Conservation (phyloP, 2,113 vertebrate genomes). For the Cynocephalus volans region DNA sequence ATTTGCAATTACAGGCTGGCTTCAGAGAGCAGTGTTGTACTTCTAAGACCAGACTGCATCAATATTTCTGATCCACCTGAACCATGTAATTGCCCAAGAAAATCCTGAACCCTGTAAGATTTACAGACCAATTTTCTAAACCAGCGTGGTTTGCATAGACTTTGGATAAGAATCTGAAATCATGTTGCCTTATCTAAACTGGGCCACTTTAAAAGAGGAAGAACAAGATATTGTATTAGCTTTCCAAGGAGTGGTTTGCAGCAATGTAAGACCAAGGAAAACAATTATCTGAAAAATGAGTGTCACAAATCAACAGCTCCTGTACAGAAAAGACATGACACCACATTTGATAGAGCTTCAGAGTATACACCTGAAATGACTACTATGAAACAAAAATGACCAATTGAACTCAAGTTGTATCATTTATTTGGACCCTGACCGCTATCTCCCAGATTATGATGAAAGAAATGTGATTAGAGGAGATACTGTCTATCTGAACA, state of each 20-base stretch:
- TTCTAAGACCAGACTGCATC: constrained; percentile 23
- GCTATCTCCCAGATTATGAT: constrained; percentile 35
- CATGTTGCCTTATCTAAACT: constrained; percentile 76
- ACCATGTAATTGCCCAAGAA: constrained; percentile 61
- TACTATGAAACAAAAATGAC: constrained; percentile 51
- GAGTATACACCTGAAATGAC: constrained; percentile 29
- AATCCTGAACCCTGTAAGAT: constrained; percentile 67
- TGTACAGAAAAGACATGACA: background rate
- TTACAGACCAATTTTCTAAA: constrained; percentile 80
- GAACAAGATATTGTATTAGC: constrained; percentile 60
- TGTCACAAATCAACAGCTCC: constrained; percentile 72
- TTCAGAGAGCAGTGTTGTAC: constrained; percentile 52
- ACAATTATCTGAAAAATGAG: constrained; percentile 79
- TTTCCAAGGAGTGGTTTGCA: constrained; percentile 70
- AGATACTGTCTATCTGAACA: constrained; percentile 25
- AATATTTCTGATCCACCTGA: constrained; percentile 73
- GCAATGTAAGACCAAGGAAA: constrained; percentile 59
- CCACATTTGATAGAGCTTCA: constrained; percentile 35
- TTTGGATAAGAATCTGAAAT: constrained; percentile 80
- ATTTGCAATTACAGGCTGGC: constrained; percentile 59
- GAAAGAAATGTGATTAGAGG: constrained; percentile 33
- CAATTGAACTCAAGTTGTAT: background rate
- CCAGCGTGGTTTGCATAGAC: constrained; percentile 80
- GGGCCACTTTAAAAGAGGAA: constrained; percentile 65
- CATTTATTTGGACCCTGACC: constrained; percentile 27